phyloP scores from a whole-genome alignment of 2,113 vertebrate species.

The Mungos mungo region DNA sequence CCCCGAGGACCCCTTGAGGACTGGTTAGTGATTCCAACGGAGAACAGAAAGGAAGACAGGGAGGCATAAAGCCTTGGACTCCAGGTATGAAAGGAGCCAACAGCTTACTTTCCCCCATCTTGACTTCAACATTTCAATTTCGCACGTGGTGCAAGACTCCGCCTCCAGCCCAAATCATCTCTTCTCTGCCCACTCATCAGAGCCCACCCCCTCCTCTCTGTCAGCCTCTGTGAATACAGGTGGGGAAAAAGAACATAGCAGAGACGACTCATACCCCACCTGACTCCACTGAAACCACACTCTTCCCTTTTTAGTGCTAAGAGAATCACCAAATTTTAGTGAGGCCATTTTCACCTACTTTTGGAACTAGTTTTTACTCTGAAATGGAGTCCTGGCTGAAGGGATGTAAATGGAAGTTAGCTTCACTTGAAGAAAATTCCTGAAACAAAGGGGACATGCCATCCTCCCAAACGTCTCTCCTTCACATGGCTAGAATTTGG shows the following conservation, averaged over 20 bases:
- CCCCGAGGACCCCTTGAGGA: not conserved
- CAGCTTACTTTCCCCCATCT: not conserved
- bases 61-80: conserved; percentile 1
- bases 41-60: conserved; percentile 53
- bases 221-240: not conserved
- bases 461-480: not conserved
- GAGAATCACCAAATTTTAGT: not conserved
- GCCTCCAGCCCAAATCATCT: not conserved
- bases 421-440: not conserved
- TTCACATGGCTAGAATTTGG: not conserved
- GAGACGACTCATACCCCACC: no score
- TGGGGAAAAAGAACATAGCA: not conserved
- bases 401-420: not conserved
- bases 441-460: not conserved
- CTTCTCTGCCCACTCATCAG: not conserved
- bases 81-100: conserved; percentile 42
- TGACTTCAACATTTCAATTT: not conserved
- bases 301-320: not conserved
- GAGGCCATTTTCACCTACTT: not conserved
- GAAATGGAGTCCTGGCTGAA: not conserved
- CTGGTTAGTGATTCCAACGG: not conserved
- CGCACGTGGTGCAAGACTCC: not conserved
- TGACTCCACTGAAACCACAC: not conserved
- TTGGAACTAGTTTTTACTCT: not conserved
- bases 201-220: not conserved